Evolutionary conservation across 1,140 invertebrate species (phyloP), one percentile per base, ranked within the genome.

Genomic region (Drosophila orena): DNA sequence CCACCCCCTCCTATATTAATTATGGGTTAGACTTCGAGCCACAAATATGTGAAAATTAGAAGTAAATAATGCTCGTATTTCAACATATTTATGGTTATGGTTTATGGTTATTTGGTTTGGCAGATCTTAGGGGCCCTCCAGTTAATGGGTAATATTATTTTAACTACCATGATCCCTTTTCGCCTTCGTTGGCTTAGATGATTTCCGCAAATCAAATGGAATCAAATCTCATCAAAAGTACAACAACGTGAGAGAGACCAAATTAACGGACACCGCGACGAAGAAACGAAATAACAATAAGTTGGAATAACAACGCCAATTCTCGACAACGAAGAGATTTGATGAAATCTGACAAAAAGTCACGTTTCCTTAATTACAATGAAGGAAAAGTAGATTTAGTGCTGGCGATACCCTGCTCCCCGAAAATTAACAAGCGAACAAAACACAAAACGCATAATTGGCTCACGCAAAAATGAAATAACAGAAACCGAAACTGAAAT

Each of bases 351-450:
- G 81, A 72, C 53, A 89, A 89, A 89, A 89, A 89, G 84, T 89
- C 84, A 89, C 84, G 84, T 89, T 89, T 89, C 84, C 85, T 78
- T 89, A 89, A 89, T 89, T 89, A 89, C 85, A 90, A 78, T 89
- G 72, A 54, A 71, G 69, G 80, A 89, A 89, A 89, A 90, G 47
- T 64, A 89, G 69, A 77, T 66, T 85, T 66, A 37, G 56, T 56
- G 59, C 46, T 43, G 35, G 27, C 44, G 38, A 30, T 30, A 20
- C 20, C 24, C 20, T 4, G 30, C 24, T 10, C 12, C 22, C 37
- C 14, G n/a, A 50, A 62, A 68, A 49, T 59, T 72, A 88, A 83
- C 78, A 90, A 80, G 71, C 79, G 61, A 79, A 66, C 61, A 30
- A 79, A 85, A 84, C 64, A 88, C 84, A 90, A 91, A 84, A 78